Evolutionary conservation across 1,140 invertebrate species (phyloP).

Genomic region (Grapholita molesta): DNA sequence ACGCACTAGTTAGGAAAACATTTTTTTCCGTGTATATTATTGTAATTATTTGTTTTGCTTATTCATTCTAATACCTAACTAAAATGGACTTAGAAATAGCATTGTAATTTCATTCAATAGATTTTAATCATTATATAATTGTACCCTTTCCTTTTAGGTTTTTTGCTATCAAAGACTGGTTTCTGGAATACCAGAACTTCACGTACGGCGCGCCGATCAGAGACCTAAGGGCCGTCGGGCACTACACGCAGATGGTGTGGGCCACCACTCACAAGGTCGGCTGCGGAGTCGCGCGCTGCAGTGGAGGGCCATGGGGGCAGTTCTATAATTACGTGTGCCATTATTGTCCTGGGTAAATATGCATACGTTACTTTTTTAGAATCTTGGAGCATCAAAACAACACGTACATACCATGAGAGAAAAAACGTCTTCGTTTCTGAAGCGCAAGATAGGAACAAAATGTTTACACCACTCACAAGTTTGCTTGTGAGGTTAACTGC

Average conservation of each 20-base stretch:
- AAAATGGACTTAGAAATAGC: too few relatives aligned
- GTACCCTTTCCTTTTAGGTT: too few relatives aligned
- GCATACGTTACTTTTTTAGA: neutral
- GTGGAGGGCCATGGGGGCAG: constrained; percentile 78
- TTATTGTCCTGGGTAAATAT: constrained; percentile 88
- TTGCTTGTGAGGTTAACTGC: too few relatives aligned
- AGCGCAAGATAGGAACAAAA: too few relatives aligned
- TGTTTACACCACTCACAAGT: too few relatives aligned
- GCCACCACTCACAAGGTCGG: constrained; percentile 87
- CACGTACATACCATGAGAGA: too few relatives aligned
- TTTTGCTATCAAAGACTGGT: constrained; percentile 90
- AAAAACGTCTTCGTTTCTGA: too few relatives aligned
- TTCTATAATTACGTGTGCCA: constrained; percentile 93
- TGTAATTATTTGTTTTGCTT: too few relatives aligned
- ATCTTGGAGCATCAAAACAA: neutral
- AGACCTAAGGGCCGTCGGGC: constrained; percentile 83
- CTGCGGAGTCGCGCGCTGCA: constrained; percentile 86
- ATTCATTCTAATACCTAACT: too few relatives aligned
- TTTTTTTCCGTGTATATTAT: too few relatives aligned
- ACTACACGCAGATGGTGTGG: constrained; percentile 93
- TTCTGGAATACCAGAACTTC: constrained; percentile 86
- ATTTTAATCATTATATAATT: neutral
- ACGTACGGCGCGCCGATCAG: constrained; percentile 82
- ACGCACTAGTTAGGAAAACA: too few relatives aligned
- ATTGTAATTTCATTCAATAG: neutral